Evolutionary conservation across 2,888 invertebrate species (phyloP).

Genomic region (Oeneis ivallda): DNA sequence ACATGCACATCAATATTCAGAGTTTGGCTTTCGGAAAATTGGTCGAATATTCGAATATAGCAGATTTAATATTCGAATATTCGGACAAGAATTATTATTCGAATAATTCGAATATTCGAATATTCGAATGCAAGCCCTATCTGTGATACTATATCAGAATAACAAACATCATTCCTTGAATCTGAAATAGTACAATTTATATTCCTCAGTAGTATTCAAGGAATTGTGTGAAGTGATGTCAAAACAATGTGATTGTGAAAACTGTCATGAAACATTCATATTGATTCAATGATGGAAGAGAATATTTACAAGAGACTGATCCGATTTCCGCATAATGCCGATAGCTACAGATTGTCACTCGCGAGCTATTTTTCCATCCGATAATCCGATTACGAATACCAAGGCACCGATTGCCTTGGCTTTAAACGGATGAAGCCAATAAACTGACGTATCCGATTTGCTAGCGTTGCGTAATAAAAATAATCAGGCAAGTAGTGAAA

Average conservation of each 20-base stretch:
- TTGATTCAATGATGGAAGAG: neutral
- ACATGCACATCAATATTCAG: too few relatives aligned
- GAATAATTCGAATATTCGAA: too few relatives aligned
- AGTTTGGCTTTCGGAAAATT: too few relatives aligned
- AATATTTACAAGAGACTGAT: slow-evolving; percentile 1
- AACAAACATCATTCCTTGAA: too few relatives aligned
- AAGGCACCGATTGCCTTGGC: slow-evolving; percentile 22
- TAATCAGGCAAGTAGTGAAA: slow-evolving; percentile 21
- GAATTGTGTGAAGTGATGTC: neutral
- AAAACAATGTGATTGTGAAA: slow-evolving; percentile 6
- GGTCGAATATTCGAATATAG: too few relatives aligned
- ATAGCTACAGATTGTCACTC: neutral
- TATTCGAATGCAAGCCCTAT: too few relatives aligned
- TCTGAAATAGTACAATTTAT: too few relatives aligned
- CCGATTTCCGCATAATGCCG: slow-evolving; percentile 1
- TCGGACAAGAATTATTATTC: too few relatives aligned
- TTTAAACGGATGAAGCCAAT: slow-evolving; percentile 36
- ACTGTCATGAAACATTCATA: slow-evolving; percentile 13
- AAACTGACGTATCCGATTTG: slow-evolving; percentile 34
- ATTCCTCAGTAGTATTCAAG: neutral
- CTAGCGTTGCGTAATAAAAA: slow-evolving; percentile 15
- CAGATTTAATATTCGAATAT: too few relatives aligned
- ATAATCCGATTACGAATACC: slow-evolving; percentile 23
- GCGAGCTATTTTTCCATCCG: slow-evolving; percentile 18
- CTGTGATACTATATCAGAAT: too few relatives aligned